phyloP scores from a whole-genome alignment of 64 coral and sea anemone genomes.

The Stylophora pistillata region DNA sequence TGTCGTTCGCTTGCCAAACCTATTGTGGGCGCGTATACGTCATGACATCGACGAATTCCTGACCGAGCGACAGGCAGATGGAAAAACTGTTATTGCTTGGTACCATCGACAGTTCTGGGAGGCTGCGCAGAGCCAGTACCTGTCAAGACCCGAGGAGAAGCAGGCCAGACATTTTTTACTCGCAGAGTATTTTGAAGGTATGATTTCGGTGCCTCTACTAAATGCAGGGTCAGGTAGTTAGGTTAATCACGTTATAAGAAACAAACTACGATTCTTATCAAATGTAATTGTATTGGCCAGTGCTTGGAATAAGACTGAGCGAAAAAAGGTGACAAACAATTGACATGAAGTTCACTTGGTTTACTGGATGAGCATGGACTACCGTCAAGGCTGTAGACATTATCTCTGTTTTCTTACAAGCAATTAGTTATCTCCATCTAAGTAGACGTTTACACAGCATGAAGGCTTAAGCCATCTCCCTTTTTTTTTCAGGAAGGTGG shows the following conservation, averaged over 20 bases:
- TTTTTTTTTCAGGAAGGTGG: constrained; percentile 60
- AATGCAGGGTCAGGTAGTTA: neutral
- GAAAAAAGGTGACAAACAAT: too few species aligned
- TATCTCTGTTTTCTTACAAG: too few species aligned
- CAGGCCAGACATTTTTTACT: constrained; percentile 71
- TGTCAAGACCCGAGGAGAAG: constrained; percentile 55
- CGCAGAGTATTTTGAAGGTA: constrained; percentile 77
- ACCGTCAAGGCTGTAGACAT: too few species aligned
- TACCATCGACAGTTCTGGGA: constrained; percentile 96
- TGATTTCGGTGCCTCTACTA: neutral
- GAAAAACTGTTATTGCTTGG: constrained; percentile 83
- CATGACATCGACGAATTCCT: constrained; percentile 90
- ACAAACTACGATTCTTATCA: too few species aligned
- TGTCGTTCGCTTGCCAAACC: constrained; percentile 81
- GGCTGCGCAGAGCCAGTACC: constrained; percentile 61
- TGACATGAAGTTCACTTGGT: too few species aligned
- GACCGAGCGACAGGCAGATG: constrained; percentile 76
- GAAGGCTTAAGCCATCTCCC: neutral
- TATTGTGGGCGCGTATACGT: constrained; percentile 89
- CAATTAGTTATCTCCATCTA: too few species aligned
- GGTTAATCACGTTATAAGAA: too few species aligned
- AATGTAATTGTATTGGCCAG: too few species aligned
- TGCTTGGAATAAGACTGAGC: too few species aligned
- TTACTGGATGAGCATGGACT: too few species aligned
- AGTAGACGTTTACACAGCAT: too few species aligned